These are phyloP conservation scores for Cryptotis parvus DNA, from an alignment of 2,113 vertebrate species.

Conservation along the genomic window DNA sequence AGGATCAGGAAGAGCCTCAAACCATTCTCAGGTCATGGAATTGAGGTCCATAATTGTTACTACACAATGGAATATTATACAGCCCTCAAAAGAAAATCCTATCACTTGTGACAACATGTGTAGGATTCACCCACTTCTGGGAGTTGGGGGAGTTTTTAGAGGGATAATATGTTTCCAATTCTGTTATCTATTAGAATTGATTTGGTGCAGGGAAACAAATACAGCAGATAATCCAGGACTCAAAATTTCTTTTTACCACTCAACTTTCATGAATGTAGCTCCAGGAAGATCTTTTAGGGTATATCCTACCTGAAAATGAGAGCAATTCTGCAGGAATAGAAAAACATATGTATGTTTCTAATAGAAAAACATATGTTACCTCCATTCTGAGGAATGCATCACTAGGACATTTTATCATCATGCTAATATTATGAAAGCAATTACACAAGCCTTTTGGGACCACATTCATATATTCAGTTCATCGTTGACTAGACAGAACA, in stretches of 20 bases:
- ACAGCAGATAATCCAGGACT: background rate
- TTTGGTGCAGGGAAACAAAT: background rate
- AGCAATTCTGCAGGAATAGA: background rate
- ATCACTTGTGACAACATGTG: background rate
- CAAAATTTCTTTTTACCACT: background rate
- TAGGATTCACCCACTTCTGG: background rate
- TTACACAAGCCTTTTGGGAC: background rate
- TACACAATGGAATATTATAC: too few species aligned
- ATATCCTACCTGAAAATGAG: background rate
- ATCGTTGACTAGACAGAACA: background rate
- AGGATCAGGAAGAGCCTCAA: too few species aligned
- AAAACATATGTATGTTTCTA: background rate
- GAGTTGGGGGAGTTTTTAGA: background rate
- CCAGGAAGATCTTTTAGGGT: background rate
- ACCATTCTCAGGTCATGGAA: too few species aligned
- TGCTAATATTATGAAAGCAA: background rate
- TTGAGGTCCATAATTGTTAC: too few species aligned
- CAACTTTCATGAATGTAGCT: background rate
- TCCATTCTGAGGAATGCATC: background rate
- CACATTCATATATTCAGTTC: background rate
- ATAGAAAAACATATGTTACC: background rate
- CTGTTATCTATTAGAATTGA: background rate
- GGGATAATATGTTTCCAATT: background rate
- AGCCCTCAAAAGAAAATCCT: constrained; percentile 9
- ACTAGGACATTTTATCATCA: background rate